Conservation (phyloP, 1,140 invertebrate species). For the Ylistrum balloti region DNA sequence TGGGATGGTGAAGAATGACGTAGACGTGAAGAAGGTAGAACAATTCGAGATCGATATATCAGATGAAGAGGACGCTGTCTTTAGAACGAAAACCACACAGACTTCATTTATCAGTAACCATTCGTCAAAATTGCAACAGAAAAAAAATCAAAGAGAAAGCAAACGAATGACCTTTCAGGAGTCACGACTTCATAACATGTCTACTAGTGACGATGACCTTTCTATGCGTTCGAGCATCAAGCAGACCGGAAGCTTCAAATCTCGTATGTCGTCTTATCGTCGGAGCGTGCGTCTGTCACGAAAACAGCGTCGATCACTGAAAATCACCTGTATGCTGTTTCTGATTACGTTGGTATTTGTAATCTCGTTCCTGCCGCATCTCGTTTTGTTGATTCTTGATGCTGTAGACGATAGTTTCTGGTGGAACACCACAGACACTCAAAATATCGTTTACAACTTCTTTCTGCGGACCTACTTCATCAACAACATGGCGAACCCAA, state of each 20-base stretch:
- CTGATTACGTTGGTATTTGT: constrained; percentile 68
- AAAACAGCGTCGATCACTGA: constrained; percentile 58
- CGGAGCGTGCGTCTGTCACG: not conserved
- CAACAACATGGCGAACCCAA: constrained; percentile 65
- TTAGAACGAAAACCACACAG: not conserved
- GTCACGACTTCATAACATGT: constrained; percentile 37
- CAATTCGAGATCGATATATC: not conserved
- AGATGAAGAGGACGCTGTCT: not conserved
- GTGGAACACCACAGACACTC: constrained; percentile 46
- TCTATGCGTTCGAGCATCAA: not conserved
- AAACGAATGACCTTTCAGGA: not conserved
- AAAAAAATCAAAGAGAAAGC: not conserved
- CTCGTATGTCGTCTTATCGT: not conserved
- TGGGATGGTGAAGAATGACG: not conserved
- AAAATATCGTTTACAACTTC: constrained; percentile 56
- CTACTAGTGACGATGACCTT: constrained; percentile 41
- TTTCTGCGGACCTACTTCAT: constrained; percentile 65
- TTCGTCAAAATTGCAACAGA: not conserved
- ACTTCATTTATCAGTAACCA: not conserved
- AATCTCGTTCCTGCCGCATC: constrained; percentile 68
- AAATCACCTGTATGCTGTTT: constrained; percentile 69
- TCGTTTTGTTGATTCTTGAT: constrained; percentile 59
- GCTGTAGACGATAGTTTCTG: constrained; percentile 55
- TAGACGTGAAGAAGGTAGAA: not conserved
- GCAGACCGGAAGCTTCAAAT: not conserved